Percentiles rank a stretch among this genome's conserved stretches.
These are phyloP conservation scores for Marasmarcha lunaedactyla DNA, from an alignment of 2,888 invertebrate genomes.

Conservation along the genomic window DNA sequence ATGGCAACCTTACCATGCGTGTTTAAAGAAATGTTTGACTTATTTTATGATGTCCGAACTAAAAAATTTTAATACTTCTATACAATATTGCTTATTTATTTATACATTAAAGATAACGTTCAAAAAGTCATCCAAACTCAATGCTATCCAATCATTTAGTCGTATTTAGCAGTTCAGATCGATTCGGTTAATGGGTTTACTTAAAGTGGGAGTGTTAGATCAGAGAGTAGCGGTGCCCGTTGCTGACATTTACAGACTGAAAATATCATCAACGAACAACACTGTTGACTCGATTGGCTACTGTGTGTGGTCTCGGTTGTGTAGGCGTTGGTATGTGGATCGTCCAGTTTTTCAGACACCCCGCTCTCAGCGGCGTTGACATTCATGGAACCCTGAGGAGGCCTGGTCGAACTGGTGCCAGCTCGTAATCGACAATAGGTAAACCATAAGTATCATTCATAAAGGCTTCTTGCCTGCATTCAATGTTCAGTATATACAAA, in stretches of 20 bases:
- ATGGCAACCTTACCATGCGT: slow-evolving; percentile 50
- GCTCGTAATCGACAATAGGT: slow-evolving; percentile 63
- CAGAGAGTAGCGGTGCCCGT: slow-evolving; percentile 59
- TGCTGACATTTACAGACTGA: slow-evolving; percentile 50
- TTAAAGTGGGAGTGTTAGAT: slow-evolving; percentile 30
- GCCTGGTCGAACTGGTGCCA: slow-evolving; percentile 60
- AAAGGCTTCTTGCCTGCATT: slow-evolving; percentile 51
- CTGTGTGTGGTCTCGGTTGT: slow-evolving; percentile 57
- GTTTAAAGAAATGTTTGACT: slow-evolving; percentile 27
- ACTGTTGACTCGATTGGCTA: slow-evolving; percentile 44
- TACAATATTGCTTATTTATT: too few species aligned
- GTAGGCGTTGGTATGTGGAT: slow-evolving; percentile 70
- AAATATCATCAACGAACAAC: slow-evolving; percentile 61
- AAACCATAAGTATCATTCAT: slow-evolving; percentile 70
- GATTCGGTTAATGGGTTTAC: slow-evolving; percentile 25
- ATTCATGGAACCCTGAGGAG: slow-evolving; percentile 48
- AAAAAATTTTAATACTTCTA: slow-evolving; percentile 12
- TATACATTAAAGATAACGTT: too few species aligned
- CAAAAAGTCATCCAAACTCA: slow-evolving; percentile 30
- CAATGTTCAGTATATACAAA: slow-evolving; percentile 29
- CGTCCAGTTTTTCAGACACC: slow-evolving; percentile 69
- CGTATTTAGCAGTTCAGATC: slow-evolving; percentile 43
- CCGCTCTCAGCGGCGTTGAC: slow-evolving; percentile 64
- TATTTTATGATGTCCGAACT: slow-evolving; percentile 24
- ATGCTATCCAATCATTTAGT: slow-evolving; percentile 24